Percentiles rank a stretch among this genome's conserved stretches.
Evolutionary conservation across 2,888 invertebrate genomes (phyloP).

Genomic region (Tetranychus truncatus): DNA sequence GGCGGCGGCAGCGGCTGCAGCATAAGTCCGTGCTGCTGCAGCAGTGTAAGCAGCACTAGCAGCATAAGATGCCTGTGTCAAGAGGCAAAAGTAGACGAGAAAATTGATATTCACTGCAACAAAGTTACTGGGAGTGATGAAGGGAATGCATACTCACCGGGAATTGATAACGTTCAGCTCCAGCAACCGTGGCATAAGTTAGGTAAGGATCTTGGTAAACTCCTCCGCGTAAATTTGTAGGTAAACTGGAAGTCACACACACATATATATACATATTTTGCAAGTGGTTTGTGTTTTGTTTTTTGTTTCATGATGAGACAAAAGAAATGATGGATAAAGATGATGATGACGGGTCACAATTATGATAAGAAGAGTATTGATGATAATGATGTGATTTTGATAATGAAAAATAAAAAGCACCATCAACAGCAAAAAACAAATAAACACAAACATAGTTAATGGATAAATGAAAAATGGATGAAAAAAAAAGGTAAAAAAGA

Average conservation of each 20-base stretch:
- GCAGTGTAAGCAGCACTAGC: constrained; percentile 30
- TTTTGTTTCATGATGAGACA: not conserved
- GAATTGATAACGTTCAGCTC: constrained; percentile 67
- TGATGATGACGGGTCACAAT: not conserved
- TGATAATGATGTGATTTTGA: not conserved
- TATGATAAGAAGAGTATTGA: too few species aligned
- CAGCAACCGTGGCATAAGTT: constrained; percentile 42
- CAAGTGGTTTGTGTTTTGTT: too few species aligned
- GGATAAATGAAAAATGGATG: not conserved
- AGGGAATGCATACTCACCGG: constrained; percentile 35
- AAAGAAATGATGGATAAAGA: not conserved
- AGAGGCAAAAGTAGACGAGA: not conserved
- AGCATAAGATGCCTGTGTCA: constrained; percentile 26
- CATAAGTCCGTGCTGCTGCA: constrained; percentile 30
- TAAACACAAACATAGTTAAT: not conserved
- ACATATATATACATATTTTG: not conserved
- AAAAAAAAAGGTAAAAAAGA: not conserved
- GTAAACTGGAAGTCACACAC: not conserved
- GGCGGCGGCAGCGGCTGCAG: constrained; percentile 30
- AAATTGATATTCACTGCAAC: constrained; percentile 42
- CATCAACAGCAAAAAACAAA: not conserved
- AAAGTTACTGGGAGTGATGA: too few species aligned
- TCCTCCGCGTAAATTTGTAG: constrained; percentile 12
- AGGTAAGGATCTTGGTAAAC: constrained; percentile 91
- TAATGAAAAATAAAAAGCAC: not conserved